These are phyloP conservation scores for Drosophila colorata DNA, from an alignment of 2,888 invertebrate genomes.

Conservation along the genomic window DNA sequence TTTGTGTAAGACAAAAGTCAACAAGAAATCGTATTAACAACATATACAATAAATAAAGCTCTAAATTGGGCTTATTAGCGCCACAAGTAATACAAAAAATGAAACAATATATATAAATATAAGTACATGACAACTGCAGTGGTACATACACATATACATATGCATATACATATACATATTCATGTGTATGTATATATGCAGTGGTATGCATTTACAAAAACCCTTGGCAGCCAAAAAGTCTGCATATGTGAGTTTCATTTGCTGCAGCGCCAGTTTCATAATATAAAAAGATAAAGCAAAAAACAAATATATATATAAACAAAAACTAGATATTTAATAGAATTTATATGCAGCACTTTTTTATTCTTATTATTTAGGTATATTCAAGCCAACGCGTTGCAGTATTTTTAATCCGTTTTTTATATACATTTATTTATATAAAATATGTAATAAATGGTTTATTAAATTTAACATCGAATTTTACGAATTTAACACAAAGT, in stretches of 20 bases:
- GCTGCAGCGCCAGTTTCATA: constrained; percentile 46
- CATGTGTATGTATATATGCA: constrained; percentile 32
- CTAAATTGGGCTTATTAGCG: constrained; percentile 42
- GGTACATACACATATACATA: constrained; percentile 14
- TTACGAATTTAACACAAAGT: constrained; percentile 78
- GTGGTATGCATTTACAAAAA: constrained; percentile 29
- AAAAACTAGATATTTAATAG: constrained; percentile 33
- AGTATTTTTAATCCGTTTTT: constrained; percentile 60
- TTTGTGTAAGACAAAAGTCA: constrained; percentile 62
- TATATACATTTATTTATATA: constrained; percentile 72
- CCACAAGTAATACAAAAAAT: constrained; percentile 29
- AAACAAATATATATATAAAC: constrained; percentile 2
- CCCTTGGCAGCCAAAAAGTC: constrained; percentile 42
- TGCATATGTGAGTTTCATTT: constrained; percentile 57
- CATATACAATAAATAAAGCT: constrained; percentile 55
- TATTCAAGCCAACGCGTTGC: constrained; percentile 30
- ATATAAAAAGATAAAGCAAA: not conserved
- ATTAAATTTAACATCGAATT: constrained; percentile 83
- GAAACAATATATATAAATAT: constrained; percentile 20
- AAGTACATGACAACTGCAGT: constrained; percentile 1
- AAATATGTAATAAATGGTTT: constrained; percentile 75
- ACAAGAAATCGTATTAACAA: constrained; percentile 55
- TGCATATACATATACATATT: not conserved
- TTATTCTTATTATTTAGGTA: constrained; percentile 18
- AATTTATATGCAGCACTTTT: constrained; percentile 47